Percentiles rank a stretch among this genome's conserved stretches.
Evolutionary conservation across 2,113 vertebrate species (phyloP).

Genomic region (Cacatua alba): DNA sequence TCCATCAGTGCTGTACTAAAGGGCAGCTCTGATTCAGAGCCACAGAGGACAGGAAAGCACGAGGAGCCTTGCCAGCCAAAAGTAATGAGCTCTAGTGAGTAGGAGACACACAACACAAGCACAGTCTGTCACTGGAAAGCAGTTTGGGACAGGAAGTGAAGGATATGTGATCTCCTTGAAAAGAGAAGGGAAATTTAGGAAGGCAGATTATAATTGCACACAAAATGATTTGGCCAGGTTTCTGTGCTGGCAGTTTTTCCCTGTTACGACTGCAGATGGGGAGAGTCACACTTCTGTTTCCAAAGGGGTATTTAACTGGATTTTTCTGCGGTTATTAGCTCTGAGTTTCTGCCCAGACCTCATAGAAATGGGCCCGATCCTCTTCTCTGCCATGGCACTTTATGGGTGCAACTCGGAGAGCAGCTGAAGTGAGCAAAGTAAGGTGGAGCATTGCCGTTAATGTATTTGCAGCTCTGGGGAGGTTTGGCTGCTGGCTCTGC

Average conservation of each 20-base stretch:
- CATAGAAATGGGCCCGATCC: neutral
- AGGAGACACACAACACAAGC: neutral
- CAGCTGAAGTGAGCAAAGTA: neutral
- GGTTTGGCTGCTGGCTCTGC: neutral
- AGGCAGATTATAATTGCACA: neutral
- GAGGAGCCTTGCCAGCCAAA: neutral
- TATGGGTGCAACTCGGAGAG: neutral
- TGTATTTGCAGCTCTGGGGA: neutral
- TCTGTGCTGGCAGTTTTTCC: neutral
- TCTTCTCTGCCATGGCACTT: neutral
- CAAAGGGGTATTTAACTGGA: neutral
- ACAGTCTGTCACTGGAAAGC: slow-evolving; percentile 15
- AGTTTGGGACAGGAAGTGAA: neutral
- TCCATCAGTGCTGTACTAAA: neutral
- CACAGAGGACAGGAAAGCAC: neutral
- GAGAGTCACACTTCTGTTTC: neutral
- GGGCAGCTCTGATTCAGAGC: neutral
- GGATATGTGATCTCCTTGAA: neutral
- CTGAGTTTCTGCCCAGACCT: neutral
- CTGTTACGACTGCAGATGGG: neutral
- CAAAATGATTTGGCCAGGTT: neutral
- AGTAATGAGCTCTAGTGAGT: slow-evolving; percentile 18
- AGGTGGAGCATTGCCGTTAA: neutral
- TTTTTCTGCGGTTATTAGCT: neutral
- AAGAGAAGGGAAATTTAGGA: neutral